Conservation (phyloP, 2,888 invertebrate genomes). For the Leptura quadrifasciata region DNA sequence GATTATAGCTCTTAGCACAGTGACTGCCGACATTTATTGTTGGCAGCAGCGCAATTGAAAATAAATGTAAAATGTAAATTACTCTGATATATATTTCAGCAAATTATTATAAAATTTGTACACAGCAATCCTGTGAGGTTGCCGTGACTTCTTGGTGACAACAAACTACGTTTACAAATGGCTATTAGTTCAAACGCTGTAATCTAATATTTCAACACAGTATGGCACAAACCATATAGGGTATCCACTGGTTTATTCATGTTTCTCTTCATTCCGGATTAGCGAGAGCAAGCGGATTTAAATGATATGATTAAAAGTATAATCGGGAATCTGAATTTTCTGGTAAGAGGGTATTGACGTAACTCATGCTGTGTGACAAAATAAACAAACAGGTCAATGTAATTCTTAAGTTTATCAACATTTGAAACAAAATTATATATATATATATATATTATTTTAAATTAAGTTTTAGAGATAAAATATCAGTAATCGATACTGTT, state of each 20-base stretch:
- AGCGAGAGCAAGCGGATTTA: not conserved
- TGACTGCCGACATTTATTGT: too few species aligned
- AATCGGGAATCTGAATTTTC: not conserved
- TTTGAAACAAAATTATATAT: too few species aligned
- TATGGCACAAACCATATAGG: not conserved
- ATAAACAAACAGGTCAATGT: too few species aligned
- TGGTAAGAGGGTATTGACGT: constrained; percentile 7
- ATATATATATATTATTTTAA: too few species aligned
- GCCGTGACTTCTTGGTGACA: not conserved
- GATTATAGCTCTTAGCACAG: too few species aligned
- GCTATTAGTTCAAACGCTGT: not conserved
- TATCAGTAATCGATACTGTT: too few species aligned
- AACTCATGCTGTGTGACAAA: not conserved
- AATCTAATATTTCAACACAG: not conserved
- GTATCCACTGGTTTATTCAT: not conserved
- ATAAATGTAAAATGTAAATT: too few species aligned
- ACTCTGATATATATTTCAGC: too few species aligned
- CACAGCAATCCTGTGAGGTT: not conserved
- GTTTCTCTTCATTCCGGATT: constrained; percentile 2
- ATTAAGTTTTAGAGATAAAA: too few species aligned
- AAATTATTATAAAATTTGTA: too few species aligned
- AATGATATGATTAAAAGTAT: not conserved
- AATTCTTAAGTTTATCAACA: too few species aligned
- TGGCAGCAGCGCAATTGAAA: too few species aligned
- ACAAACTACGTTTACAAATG: not conserved